Base-by-base conservation (phyloP, 2,888 invertebrate genomes). In the Teleiodes luculella region DNA sequence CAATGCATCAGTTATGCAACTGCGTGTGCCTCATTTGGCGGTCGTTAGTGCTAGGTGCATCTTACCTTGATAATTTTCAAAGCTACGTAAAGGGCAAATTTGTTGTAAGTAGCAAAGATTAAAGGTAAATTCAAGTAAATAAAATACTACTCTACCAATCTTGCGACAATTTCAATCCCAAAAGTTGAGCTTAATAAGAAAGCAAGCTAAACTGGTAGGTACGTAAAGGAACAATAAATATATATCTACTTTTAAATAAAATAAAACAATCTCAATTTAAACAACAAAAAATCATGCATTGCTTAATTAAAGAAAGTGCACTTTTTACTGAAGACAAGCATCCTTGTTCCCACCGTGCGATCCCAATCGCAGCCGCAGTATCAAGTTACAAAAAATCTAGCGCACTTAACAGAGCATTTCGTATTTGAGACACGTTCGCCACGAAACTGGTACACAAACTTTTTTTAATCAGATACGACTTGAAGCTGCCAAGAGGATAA, bases 1-100 rank as follows among this genome's bases (percentile, higher is more conserved):
- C 80, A 66, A 69, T 76, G 78, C 83, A 86, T 86, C 77, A 81
- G 74, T 82, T 84, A 87, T 87, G 86, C 86, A 75, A 73, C 74
- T 72, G 72, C 82, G 80, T 80, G 81, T 76, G 69, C 78, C 82
- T 86, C 86, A 84, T 86, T 86, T 85, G 83, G 76, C 72, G 79
- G 74, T 81, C 80, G 82, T 83, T 83, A 83, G 76, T 70, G 67
- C 66, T 16, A 20, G 10, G 14, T 30, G 20, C 47, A 31, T 46
- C 43, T 43, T 20, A 20, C 39, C 39, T 41, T 41, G 18, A 41
- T 41, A 16, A 20, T 41, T 41, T 18, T 18, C 39, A 41, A 11
- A 41, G 39, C 20, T 41, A 41, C 18, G 39, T 41, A n/a, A n/a
- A n/a, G n/a, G n/a, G 39, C 39, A 20, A 7, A 18, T 16, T 18